These are phyloP conservation scores for Alviniconcha strummeri DNA, from an alignment of 2,888 invertebrate genomes.

Conservation along the genomic window DNA sequence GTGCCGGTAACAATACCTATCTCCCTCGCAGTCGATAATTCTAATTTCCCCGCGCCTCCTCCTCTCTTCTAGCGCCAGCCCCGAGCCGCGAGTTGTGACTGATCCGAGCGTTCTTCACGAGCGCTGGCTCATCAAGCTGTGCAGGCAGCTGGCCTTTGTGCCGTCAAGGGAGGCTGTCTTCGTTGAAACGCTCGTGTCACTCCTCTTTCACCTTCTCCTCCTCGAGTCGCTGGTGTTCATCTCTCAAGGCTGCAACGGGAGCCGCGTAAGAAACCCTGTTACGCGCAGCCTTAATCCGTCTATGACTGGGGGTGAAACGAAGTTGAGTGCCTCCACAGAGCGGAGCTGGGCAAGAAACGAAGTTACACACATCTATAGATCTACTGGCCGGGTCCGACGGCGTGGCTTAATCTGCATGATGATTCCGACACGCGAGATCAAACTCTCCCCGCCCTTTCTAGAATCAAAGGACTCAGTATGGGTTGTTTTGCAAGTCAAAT, in stretches of 20 bases:
- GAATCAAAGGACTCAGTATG: neutral
- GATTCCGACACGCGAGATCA: neutral
- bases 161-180: neutral
- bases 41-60: conserved; percentile 1
- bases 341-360: no score
- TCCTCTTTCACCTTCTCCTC: neutral
- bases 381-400: neutral
- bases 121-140: neutral
- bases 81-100: neutral
- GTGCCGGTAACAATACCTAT: conserved; percentile 18
- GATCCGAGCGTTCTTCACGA: neutral
- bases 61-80: neutral
- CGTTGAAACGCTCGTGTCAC: neutral
- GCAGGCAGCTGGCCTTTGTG: conserved; percentile 9
- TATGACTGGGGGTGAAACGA: neutral
- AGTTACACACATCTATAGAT: neutral
- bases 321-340: neutral
- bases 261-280: neutral
- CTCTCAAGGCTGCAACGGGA: neutral
- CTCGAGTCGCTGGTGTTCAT: neutral
- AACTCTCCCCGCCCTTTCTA: neutral
- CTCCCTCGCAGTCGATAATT: conserved; percentile 20
- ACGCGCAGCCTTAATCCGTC: neutral
- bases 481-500: conserved; percentile 26
- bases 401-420: conserved; percentile 23